Evolutionary conservation across 1,140 invertebrate species (phyloP).

Genomic region (Hestina assimilis): DNA sequence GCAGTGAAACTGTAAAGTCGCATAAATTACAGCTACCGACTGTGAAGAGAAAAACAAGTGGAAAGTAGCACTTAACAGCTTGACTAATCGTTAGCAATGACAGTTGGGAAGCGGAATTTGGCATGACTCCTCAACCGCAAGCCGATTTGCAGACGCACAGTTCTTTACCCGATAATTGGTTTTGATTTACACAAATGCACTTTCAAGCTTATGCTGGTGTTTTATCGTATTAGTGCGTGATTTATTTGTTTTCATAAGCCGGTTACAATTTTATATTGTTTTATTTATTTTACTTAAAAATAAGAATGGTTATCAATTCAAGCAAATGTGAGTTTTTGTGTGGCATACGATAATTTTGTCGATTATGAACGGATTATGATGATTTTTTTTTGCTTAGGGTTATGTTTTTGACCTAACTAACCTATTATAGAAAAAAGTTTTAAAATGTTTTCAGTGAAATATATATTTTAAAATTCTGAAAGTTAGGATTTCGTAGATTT

Average conservation of each 20-base stretch:
- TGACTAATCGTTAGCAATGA: constrained; percentile 73
- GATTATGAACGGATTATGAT: too few species aligned
- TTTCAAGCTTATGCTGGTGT: constrained; percentile 11
- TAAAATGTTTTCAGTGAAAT: too few species aligned
- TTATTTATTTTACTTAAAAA: too few species aligned
- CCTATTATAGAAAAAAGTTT: too few species aligned
- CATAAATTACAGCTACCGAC: constrained; percentile 72
- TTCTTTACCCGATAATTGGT: constrained; percentile 14
- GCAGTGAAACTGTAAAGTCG: constrained; percentile 69
- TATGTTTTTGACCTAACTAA: too few species aligned
- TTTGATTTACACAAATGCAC: constrained; percentile 34
- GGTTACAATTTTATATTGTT: too few species aligned
- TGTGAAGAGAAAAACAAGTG: constrained; percentile 68
- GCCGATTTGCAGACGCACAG: constrained; percentile 11
- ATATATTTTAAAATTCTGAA: too few species aligned
- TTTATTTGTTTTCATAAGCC: not conserved
- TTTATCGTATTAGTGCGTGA: not conserved
- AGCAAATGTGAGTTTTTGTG: too few species aligned
- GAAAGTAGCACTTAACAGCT: constrained; percentile 71
- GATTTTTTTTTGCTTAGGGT: too few species aligned
- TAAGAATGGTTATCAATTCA: too few species aligned
- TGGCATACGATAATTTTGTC: too few species aligned
- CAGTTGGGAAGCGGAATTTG: constrained; percentile 52
- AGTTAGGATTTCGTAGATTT: too few species aligned
- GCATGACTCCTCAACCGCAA: constrained; percentile 27